Percentiles rank a stretch among this genome's conserved stretches.
phyloP scores from a whole-genome alignment of 2,113 vertebrate species.

The Phasianus colchicus region DNA sequence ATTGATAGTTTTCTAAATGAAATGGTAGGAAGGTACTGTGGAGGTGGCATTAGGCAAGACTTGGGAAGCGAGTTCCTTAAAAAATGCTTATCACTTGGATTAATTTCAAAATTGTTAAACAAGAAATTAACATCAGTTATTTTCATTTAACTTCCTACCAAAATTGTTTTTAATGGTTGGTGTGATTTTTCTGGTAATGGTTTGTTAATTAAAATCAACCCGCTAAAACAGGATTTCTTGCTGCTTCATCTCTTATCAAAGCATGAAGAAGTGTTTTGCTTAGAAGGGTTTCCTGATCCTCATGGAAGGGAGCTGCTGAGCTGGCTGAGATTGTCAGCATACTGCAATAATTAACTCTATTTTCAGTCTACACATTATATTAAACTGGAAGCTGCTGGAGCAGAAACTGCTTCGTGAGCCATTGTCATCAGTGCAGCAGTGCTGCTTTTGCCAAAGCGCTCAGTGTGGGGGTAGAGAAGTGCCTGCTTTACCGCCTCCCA shows the following conservation, averaged over 20 bases:
- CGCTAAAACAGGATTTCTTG: not conserved
- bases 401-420: slow-evolving; percentile 19
- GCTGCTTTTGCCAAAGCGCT: not conserved
- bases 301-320: slow-evolving; percentile 21
- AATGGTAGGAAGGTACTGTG: not conserved
- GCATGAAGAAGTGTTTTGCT: not conserved
- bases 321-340: not conserved
- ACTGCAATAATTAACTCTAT: not conserved
- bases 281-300: not conserved
- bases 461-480: not conserved
- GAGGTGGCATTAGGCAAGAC: not conserved
- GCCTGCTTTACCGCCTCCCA: not conserved
- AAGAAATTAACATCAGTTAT: not conserved
- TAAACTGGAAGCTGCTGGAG: slow-evolving; percentile 20
- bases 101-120: not conserved
- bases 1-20: not conserved
- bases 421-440: not conserved
- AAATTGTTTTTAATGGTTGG: not conserved
- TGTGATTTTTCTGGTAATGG: not conserved
- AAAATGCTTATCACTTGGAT: not conserved
- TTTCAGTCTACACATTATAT: not conserved
- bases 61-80: not conserved
- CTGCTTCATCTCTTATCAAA: not conserved
- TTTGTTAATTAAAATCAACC: not conserved
- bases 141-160: not conserved